phyloP scores from a whole-genome alignment of 2,797 vertebrate species.

The Galago senegalensis region DNA sequence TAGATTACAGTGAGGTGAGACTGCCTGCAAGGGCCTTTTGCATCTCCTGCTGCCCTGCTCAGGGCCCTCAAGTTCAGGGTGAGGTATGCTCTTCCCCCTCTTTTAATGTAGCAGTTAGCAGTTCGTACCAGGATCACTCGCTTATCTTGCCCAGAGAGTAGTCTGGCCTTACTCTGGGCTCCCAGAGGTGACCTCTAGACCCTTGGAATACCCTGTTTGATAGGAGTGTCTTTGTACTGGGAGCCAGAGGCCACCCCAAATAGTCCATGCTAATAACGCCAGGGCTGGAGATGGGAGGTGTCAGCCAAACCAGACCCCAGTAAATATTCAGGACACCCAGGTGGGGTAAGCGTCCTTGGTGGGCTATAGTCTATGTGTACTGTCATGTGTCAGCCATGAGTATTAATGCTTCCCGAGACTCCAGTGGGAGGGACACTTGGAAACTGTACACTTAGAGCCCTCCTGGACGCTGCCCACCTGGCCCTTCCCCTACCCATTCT shows the following conservation, averaged over 20 bases:
- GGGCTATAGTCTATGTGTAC: no score
- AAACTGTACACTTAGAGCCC: no score
- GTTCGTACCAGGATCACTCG: accelerated
- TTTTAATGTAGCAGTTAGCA: neutral
- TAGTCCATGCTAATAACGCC: neutral
- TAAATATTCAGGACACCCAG: no score
- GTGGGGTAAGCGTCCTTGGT: neutral
- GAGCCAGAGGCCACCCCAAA: neutral
- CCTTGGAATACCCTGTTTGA: neutral
- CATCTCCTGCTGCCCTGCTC: neutral
- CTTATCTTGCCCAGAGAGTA: neutral
- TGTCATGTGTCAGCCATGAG: accelerated
- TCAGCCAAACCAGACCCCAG: neutral
- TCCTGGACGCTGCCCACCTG: no score
- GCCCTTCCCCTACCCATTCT: neutral
- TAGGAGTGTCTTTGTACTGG: neutral
- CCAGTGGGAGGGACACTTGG: neutral
- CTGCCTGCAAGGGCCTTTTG: neutral
- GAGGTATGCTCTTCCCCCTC: no score
- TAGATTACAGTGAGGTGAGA: neutral
- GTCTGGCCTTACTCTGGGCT: no score
- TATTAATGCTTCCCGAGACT: accelerated
- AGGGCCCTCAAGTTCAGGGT: neutral
- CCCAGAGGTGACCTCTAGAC: neutral
- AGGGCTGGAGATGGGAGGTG: neutral